phyloP scores from a whole-genome alignment of 2,113 vertebrate species.

The Nestor notabilis region DNA sequence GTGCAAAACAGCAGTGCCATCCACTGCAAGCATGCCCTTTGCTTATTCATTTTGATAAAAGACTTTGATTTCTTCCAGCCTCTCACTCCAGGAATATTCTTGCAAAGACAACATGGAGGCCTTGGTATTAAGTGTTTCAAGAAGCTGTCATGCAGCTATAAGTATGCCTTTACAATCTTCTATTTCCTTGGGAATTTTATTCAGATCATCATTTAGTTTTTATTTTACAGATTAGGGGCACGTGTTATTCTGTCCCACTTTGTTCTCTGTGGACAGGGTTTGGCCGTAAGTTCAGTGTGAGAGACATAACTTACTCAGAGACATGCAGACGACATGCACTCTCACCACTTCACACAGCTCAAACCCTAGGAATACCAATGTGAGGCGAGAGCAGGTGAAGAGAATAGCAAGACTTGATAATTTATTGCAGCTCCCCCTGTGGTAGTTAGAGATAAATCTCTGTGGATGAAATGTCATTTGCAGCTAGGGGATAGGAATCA shows the following conservation, averaged over 20 bases:
- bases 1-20: not conserved
- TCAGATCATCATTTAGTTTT: not conserved
- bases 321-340: not conserved
- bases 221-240: not conserved
- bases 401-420: not conserved
- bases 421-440: not conserved
- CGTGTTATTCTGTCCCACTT: not conserved
- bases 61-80: not conserved
- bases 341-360: fast-evolving
- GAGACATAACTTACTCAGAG: not conserved
- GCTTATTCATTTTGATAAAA: not conserved
- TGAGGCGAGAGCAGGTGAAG: not conserved
- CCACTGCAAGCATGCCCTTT: not conserved
- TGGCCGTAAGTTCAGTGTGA: not conserved
- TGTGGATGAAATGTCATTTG: not conserved
- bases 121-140: not conserved
- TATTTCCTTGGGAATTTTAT: not conserved
- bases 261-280: not conserved
- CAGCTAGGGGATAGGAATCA: not conserved
- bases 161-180: not conserved
- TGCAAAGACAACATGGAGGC: not conserved
- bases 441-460: not conserved
- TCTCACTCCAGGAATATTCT: not conserved
- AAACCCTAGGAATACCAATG: not conserved
- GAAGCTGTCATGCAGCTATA: not conserved